These are phyloP conservation scores for Ictalurus punctatus DNA, from an alignment of 2,113 vertebrate genomes.

Conservation along the genomic window DNA sequence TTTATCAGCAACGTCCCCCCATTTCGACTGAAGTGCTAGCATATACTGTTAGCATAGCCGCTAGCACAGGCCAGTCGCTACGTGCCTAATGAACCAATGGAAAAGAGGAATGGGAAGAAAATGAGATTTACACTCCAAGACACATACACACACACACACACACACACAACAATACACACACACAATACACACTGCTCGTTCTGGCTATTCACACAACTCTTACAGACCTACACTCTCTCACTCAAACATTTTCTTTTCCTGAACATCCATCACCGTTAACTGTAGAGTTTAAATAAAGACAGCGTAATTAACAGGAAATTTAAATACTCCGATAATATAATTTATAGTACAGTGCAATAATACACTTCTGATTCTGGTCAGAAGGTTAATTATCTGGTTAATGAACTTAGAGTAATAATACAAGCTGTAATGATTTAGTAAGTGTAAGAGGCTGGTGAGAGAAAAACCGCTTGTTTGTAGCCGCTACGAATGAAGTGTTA, in stretches of 20 bases:
- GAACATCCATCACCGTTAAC: too few relatives aligned
- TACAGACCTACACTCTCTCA: constrained; percentile 25
- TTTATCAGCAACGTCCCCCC: constrained; percentile 21
- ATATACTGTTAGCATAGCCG: constrained; percentile 21
- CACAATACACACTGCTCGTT: constrained; percentile 36
- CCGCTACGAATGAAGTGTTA: not conserved
- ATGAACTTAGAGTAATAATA: not conserved
- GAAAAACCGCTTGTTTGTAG: not conserved
- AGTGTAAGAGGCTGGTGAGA: not conserved
- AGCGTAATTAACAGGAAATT: not conserved
- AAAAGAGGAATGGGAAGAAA: constrained; percentile 40
- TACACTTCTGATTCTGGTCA: not conserved
- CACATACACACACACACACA: constrained; percentile 40
- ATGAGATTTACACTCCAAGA: constrained; percentile 51
- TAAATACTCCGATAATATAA: not conserved
- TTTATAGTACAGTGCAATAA: not conserved
- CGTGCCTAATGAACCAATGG: constrained; percentile 41
- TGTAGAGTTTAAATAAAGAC: not conserved
- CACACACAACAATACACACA: constrained; percentile 42
- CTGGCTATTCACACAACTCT: constrained; percentile 21
- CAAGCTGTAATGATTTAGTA: not conserved
- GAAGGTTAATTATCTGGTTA: not conserved
- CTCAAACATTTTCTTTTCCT: not conserved
- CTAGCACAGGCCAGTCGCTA: constrained; percentile 16
- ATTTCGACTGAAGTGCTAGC: constrained; percentile 8